These are phyloP conservation scores for Chymomyza procnemis DNA, from an alignment of 2,888 invertebrate genomes.

Conservation along the genomic window DNA sequence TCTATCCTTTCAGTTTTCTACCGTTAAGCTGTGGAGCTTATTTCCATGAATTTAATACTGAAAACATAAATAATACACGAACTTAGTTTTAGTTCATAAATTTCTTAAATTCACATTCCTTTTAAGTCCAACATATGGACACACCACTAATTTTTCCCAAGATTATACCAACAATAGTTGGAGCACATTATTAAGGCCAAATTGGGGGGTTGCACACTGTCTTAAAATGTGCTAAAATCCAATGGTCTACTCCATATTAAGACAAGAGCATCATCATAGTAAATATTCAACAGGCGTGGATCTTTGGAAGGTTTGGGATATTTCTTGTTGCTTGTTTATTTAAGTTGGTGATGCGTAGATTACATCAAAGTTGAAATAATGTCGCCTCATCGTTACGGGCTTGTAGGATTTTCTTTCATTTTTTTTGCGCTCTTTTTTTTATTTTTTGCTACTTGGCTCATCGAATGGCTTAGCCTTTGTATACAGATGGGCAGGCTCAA, in stretches of 20 bases:
- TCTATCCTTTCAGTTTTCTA: too few species aligned
- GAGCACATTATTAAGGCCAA: not conserved
- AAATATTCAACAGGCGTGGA: constrained; percentile 43
- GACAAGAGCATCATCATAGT: not conserved
- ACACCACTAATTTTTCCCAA: not conserved
- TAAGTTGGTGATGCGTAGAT: constrained; percentile 40
- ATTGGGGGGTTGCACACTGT: not conserved
- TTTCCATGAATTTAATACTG: too few species aligned
- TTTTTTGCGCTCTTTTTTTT: not conserved
- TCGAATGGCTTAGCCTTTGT: constrained; percentile 43
- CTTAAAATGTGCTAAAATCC: constrained; percentile 10
- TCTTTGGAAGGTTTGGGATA: not conserved
- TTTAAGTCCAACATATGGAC: too few species aligned
- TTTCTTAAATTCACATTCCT: too few species aligned
- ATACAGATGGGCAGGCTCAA: not conserved
- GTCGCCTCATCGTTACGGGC: constrained; percentile 30
- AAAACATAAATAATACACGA: too few species aligned
- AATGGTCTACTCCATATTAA: constrained; percentile 3
- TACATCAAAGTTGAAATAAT: constrained; percentile 45
- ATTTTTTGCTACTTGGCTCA: constrained; percentile 34
- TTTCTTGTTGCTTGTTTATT: constrained; percentile 27
- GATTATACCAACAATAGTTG: not conserved
- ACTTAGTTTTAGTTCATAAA: too few species aligned
- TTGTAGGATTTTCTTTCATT: constrained; percentile 31
- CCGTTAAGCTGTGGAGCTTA: too few species aligned